phyloP scores from a whole-genome alignment of 2,888 invertebrate species.

The Ecliptopera silaceata region DNA sequence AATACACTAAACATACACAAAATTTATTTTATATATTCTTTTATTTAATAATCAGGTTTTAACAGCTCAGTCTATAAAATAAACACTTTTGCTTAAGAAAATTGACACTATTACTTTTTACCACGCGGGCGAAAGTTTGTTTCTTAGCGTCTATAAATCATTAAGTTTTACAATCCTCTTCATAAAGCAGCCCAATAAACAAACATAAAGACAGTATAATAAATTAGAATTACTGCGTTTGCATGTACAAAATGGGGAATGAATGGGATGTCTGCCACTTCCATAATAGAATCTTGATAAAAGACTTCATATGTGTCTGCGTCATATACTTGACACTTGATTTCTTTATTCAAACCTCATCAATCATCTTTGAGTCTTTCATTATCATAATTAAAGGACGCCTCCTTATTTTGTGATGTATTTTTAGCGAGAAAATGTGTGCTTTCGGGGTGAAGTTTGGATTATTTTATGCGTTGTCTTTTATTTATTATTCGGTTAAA shows the following conservation, averaged over 20 bases:
- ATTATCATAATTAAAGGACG: conserved; percentile 15
- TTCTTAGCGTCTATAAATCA: background rate
- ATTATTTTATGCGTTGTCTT: too few species aligned
- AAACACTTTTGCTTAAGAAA: background rate
- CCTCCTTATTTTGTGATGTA: conserved; percentile 14
- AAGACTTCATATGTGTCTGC: conserved; percentile 48
- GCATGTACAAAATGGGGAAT: conserved; percentile 55
- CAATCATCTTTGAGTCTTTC: conserved; percentile 47
- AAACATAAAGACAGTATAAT: background rate
- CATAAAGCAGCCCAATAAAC: background rate
- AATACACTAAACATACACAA: too few species aligned
- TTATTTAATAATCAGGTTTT: too few species aligned
- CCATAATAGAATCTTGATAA: conserved; percentile 57
- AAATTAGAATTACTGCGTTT: background rate
- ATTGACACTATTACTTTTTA: background rate
- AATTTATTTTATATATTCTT: too few species aligned
- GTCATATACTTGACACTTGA: conserved; percentile 69
- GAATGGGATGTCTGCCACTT: conserved; percentile 50
- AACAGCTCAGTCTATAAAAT: background rate
- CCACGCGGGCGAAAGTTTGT: background rate
- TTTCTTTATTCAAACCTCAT: conserved; percentile 69
- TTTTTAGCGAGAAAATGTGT: too few species aligned
- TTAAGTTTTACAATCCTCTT: background rate
- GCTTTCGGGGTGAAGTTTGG: too few species aligned
- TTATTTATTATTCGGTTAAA: too few species aligned